Evolutionary conservation across 2,888 invertebrate species (phyloP).

Genomic region (Formica aserva): DNA sequence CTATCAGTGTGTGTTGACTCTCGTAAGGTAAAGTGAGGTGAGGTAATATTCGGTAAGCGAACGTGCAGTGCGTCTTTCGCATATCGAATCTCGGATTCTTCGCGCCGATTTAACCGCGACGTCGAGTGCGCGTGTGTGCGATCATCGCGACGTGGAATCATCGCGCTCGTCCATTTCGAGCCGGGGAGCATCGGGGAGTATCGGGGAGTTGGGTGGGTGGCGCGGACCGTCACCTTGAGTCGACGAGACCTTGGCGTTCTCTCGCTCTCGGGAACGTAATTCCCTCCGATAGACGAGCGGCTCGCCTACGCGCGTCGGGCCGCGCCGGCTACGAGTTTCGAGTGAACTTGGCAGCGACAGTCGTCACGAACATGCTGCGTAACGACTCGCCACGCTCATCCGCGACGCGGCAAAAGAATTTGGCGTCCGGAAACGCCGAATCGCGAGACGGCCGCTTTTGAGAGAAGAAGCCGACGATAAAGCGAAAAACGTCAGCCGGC

Average conservation of each 20-base stretch:
- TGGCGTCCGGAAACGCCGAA: neutral
- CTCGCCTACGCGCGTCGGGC: constrained; percentile 35
- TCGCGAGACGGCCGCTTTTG: neutral
- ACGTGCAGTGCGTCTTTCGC: neutral
- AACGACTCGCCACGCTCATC: constrained; percentile 15
- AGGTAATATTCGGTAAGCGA: constrained; percentile 19
- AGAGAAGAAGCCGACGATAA: neutral
- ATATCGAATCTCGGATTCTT: neutral
- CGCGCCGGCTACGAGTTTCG: constrained; percentile 26
- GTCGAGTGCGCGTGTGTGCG: constrained; percentile 17
- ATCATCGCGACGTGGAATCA: neutral
- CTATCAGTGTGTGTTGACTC: constrained; percentile 54
- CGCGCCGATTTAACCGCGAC: constrained; percentile 22
- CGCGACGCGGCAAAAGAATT: constrained; percentile 5
- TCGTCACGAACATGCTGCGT: constrained; percentile 29
- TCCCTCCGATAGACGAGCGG: constrained; percentile 33
- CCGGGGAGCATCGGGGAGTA: neutral
- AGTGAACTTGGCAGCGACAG: constrained; percentile 15
- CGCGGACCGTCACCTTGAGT: constrained; percentile 43
- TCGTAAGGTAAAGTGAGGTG: constrained; percentile 9
- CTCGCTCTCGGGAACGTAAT: neutral
- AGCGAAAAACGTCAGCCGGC: neutral
- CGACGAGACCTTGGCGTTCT: constrained; percentile 37
- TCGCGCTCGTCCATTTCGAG: constrained; percentile 20
- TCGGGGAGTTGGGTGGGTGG: neutral